These are phyloP conservation scores for Hylia prasina DNA, from an alignment of 2,113 vertebrate species.

Conservation along the genomic window DNA sequence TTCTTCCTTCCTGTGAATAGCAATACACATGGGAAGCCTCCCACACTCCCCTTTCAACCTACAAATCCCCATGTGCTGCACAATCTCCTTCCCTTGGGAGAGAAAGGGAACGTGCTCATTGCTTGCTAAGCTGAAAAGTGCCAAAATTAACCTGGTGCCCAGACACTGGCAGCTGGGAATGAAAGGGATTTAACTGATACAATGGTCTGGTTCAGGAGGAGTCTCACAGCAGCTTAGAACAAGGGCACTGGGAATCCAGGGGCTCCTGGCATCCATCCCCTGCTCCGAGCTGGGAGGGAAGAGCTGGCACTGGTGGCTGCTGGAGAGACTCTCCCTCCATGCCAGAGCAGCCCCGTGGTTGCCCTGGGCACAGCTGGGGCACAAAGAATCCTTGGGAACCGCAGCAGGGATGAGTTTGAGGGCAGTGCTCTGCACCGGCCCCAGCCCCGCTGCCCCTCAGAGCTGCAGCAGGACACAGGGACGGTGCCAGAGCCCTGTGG, in stretches of 20 bases:
- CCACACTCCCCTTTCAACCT: background rate
- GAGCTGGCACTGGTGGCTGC: accelerated
- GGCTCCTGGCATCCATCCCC: accelerated
- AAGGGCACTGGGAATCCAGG: background rate
- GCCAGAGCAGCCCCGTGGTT: accelerated
- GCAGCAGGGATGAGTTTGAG: accelerated
- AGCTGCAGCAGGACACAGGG: too few species aligned
- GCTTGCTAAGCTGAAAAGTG: conserved; percentile 53
- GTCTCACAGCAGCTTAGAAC: background rate
- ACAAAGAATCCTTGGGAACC: background rate
- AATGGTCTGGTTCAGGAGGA: background rate
- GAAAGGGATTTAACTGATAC: background rate
- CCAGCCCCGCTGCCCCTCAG: background rate
- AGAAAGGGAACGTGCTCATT: background rate
- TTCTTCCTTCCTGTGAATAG: background rate
- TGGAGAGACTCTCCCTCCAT: accelerated
- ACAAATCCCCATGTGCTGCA: background rate
- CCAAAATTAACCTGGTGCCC: conserved; percentile 48
- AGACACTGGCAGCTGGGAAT: conserved; percentile 14
- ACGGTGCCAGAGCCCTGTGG: too few species aligned
- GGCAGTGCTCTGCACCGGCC: accelerated
- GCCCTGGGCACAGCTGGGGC: background rate
- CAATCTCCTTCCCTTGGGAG: background rate
- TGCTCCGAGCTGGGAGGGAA: accelerated
- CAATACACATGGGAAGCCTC: background rate